A percentile compares a stretch with the other conserved stretches of the same genome.
Conservation (phyloP, 2,888 invertebrate species). For the Tipula confusa region DNA sequence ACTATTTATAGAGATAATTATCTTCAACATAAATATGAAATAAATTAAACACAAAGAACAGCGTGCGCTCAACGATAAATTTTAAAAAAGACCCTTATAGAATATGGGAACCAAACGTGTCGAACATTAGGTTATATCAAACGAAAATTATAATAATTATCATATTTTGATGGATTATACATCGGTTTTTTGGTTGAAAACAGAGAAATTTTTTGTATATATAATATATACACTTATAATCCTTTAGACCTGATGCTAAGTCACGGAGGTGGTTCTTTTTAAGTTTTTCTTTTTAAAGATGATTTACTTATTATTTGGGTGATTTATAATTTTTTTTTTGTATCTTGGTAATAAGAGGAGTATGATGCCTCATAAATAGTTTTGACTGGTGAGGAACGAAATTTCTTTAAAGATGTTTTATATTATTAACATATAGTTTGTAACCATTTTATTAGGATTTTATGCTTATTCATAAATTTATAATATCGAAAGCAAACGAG, state of each 20-base stretch:
- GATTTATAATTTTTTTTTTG: not conserved
- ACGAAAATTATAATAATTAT: not conserved
- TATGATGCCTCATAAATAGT: not conserved
- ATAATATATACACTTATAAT: not conserved
- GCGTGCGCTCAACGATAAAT: not conserved
- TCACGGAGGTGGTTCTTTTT: not conserved
- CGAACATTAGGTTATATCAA: not conserved
- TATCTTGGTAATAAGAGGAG: not conserved
- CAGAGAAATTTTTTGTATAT: not conserved
- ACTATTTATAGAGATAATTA: not conserved
- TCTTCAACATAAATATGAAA: not conserved
- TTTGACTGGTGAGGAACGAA: not conserved
- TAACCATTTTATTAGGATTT: not conserved
- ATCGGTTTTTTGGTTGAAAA: not conserved
- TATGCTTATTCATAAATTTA: not conserved
- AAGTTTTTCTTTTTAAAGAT: not conserved
- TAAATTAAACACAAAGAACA: not conserved
- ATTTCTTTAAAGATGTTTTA: not conserved
- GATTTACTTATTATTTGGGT: not conserved
- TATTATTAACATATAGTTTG: not conserved
- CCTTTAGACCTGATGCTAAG: constrained; percentile 20
- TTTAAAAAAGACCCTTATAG: not conserved
- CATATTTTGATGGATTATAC: not conserved
- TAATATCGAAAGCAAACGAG: not conserved
- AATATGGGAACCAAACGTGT: not conserved